Conservation (phyloP, 2,797 vertebrate species). For the Masticophis lateralis region DNA sequence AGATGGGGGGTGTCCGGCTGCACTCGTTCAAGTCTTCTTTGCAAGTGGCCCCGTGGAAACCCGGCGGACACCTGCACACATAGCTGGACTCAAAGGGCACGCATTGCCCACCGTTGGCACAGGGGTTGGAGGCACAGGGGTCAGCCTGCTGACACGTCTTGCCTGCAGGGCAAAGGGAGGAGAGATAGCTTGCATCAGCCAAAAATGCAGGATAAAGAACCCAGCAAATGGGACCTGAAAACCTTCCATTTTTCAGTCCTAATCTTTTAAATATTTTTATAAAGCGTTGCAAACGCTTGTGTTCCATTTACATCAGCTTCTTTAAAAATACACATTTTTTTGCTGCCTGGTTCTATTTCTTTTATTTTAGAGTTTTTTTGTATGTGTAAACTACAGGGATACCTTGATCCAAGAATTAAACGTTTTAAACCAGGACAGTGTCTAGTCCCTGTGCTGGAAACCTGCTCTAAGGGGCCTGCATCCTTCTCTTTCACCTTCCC, state of each 20-base stretch:
- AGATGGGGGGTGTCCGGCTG: slow-evolving; percentile 72
- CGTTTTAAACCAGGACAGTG: not conserved
- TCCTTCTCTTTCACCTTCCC: not conserved
- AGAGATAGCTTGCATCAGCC: accelerated
- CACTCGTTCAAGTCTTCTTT: slow-evolving; percentile 92
- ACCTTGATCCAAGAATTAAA: not conserved
- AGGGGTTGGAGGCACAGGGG: slow-evolving; percentile 95
- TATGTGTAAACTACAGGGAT: not conserved
- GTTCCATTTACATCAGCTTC: not conserved
- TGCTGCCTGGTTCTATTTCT: not conserved
- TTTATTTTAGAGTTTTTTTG: not conserved
- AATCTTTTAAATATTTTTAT: not conserved
- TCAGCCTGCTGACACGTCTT: slow-evolving; percentile 90
- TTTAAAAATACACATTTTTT: not conserved
- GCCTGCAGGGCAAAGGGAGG: slow-evolving; percentile 68
- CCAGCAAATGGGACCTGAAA: not conserved
- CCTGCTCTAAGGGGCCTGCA: not conserved
- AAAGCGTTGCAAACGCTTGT: not conserved
- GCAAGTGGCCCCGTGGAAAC: slow-evolving; percentile 91
- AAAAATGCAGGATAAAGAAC: not conserved
- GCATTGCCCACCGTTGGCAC: slow-evolving; percentile 90
- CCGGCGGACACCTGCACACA: slow-evolving; percentile 80
- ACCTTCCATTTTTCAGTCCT: not conserved
- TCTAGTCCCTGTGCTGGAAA: not conserved
- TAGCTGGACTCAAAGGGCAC: slow-evolving; percentile 87